Evolutionary conservation across 2,113 vertebrate species (phyloP).

Genomic region (Columba livia): DNA sequence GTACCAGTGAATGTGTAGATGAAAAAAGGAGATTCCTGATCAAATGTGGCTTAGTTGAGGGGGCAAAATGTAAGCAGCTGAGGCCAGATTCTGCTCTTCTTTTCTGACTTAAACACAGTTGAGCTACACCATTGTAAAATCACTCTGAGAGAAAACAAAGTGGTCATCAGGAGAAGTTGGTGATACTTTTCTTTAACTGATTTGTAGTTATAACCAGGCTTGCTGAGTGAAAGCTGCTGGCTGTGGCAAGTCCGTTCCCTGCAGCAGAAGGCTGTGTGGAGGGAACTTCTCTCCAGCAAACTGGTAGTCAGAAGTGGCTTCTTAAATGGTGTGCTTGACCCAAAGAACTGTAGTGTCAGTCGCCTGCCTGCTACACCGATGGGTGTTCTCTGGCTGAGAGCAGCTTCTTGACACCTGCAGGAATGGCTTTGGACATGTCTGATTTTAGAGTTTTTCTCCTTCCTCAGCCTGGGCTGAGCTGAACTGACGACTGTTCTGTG

Average conservation of each 20-base stretch:
- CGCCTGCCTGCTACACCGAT: rapidly evolving
- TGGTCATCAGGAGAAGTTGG: neutral
- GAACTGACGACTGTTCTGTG: neutral
- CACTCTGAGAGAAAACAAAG: neutral
- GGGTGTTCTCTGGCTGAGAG: neutral
- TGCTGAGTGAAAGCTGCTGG: neutral
- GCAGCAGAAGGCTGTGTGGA: neutral
- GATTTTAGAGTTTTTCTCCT: neutral
- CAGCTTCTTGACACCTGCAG: neutral
- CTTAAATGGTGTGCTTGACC: neutral
- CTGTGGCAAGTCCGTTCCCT: neutral
- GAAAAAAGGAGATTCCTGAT: neutral
- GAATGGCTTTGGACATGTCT: neutral
- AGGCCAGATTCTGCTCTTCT: neutral
- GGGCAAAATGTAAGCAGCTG: neutral
- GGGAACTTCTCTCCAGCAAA: neutral
- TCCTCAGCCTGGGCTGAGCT: neutral
- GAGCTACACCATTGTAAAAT: neutral
- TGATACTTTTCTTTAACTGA: neutral
- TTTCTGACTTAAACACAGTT: neutral
- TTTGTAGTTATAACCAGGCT: neutral
- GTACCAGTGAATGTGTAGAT: neutral
- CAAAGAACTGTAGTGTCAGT: rapidly evolving
- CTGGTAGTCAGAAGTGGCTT: neutral
- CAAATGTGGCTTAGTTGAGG: neutral